phyloP scores from a whole-genome alignment of 2,888 invertebrate genomes.

The Leucophenga montana region DNA sequence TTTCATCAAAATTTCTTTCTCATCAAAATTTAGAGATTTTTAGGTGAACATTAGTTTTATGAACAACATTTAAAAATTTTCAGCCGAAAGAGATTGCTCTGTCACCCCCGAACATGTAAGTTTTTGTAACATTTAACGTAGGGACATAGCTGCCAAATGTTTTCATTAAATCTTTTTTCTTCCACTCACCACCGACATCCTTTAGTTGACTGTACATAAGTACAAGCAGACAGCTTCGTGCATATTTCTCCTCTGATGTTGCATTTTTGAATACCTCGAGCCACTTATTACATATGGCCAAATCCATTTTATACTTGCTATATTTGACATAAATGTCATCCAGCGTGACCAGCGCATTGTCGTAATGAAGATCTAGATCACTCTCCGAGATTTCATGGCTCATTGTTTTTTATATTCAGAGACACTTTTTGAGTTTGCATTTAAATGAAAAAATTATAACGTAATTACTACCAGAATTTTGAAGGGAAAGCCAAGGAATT shows the following conservation, averaged over 20 bases:
- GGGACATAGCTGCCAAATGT: too few species aligned
- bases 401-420: constrained; percentile 43
- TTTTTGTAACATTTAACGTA: too few species aligned
- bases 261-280: constrained; percentile 39
- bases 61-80: too few species aligned
- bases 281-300: constrained; percentile 40
- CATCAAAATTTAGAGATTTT: too few species aligned
- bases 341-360: constrained; percentile 40
- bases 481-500: too few species aligned
- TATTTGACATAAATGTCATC: neutral
- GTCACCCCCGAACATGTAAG: too few species aligned
- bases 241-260: constrained; percentile 40
- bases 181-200: constrained; percentile 32
- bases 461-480: neutral
- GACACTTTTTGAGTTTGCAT: neutral
- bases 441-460: neutral
- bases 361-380: constrained; percentile 49
- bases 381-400: constrained; percentile 35
- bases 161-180: too few species aligned
- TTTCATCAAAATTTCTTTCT: too few species aligned
- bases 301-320: constrained; percentile 18
- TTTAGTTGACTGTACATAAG: constrained; percentile 48
- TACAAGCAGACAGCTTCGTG: constrained; percentile 53
- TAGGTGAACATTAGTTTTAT: too few species aligned
- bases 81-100: too few species aligned